Conservation (phyloP, 2,797 vertebrate species). For the Epinephelus awoara region DNA sequence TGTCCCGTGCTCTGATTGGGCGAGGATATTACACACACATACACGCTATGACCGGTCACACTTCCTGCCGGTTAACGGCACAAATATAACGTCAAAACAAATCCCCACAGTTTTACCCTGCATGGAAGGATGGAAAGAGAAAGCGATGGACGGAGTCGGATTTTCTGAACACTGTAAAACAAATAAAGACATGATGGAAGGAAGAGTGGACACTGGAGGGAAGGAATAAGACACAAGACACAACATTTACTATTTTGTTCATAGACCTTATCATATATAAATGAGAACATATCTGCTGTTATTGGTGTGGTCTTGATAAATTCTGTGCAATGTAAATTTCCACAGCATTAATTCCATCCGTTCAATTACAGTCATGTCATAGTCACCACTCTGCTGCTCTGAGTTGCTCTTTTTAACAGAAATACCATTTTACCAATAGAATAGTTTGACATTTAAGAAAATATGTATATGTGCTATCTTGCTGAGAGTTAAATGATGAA, state of each 20-base stretch:
- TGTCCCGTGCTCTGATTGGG: slow-evolving; percentile 84
- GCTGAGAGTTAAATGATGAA: too few species aligned
- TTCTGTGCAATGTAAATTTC: not conserved
- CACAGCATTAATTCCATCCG: not conserved
- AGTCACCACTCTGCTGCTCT: too few species aligned
- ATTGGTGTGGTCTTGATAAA: not conserved
- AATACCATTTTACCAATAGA: not conserved
- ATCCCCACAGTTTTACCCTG: slow-evolving; percentile 41
- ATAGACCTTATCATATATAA: not conserved
- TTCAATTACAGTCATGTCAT: too few species aligned
- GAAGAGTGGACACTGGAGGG: not conserved
- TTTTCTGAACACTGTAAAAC: slow-evolving; percentile 33
- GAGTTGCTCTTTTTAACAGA: too few species aligned
- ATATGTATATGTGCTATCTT: too few species aligned
- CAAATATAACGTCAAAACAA: slow-evolving; percentile 70
- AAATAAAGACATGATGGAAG: not conserved
- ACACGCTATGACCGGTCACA: slow-evolving; percentile 73
- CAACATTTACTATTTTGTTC: not conserved
- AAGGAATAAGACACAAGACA: not conserved
- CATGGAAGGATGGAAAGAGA: slow-evolving; percentile 32
- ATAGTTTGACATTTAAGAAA: too few species aligned
- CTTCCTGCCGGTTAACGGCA: slow-evolving; percentile 80
- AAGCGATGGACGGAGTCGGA: slow-evolving; percentile 17
- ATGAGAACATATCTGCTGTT: not conserved
- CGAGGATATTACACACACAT: slow-evolving; percentile 71